Conservation (phyloP, 2,797 vertebrate species). For the Halcyon chelicuti region DNA sequence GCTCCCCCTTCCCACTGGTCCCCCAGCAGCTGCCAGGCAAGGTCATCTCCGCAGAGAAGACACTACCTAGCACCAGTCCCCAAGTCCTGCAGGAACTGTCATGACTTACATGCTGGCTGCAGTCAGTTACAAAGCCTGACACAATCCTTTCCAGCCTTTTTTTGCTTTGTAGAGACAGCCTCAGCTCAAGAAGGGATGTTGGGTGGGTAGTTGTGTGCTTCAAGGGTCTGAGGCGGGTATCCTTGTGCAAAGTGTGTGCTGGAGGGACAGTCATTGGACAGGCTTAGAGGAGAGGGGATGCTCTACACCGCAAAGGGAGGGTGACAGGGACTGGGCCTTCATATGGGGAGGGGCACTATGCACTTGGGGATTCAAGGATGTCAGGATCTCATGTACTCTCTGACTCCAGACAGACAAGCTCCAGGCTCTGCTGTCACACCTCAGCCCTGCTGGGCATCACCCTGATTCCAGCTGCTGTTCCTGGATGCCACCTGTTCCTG, state of each 20-base stretch:
- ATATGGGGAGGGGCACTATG: not conserved
- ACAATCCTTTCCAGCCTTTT: not conserved
- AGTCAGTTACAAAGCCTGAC: not conserved
- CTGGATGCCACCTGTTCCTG: not conserved
- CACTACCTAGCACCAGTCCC: not conserved
- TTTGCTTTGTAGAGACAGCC: not conserved
- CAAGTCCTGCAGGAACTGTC: not conserved
- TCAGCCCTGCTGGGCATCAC: not conserved
- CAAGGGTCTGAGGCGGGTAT: not conserved
- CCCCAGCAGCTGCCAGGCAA: not conserved
- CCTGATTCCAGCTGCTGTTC: not conserved
- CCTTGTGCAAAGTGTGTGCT: not conserved
- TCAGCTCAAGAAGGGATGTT: not conserved
- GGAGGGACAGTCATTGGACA: not conserved
- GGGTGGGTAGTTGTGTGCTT: not conserved
- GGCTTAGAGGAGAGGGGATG: not conserved
- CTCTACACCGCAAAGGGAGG: accelerated
- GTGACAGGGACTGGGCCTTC: not conserved
- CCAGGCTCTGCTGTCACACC: not conserved
- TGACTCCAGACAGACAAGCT: not conserved
- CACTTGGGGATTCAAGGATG: not conserved
- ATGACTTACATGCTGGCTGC: accelerated
- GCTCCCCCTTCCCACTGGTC: not conserved
- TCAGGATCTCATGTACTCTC: not conserved
- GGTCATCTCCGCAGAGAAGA: not conserved